Base-by-base conservation (phyloP, 35 echinoderm and acorn worm genomes). In the Ophioderma brevispina region DNA sequence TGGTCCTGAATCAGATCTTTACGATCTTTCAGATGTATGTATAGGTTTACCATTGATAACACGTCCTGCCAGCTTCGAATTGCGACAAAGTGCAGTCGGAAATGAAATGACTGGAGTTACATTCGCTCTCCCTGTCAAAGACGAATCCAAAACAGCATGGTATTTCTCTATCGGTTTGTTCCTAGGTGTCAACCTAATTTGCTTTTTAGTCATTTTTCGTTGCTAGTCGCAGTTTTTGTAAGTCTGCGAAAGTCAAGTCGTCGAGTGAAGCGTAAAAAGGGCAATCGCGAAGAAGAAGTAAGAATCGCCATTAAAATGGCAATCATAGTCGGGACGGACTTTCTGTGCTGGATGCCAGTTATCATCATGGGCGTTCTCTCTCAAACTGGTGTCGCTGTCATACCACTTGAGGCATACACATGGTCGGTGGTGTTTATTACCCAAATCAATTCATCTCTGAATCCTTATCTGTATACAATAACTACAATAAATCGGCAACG, bases 311-410 rank as follows among this genome's bases (percentile, higher is more conserved):
- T 76, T 30, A 86, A 78, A 49, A 96, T 96, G 94, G 87, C 91
- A 1, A 21, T 93, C 25, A 93, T 96, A 35, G 91, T 96, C 31
- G 82, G 81, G 17, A 96, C 91, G 1, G 91, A 96, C 40, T 85
- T 96, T 32, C 40, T 89, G 1, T 96, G 94, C 49, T 96, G 94
- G 94, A 41, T 93, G 55, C 94, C 94, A 15, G 80, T 96, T 33
- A 93, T 96, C 35, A 87, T 96, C 3, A 85, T 96, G 80, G 91
- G 91, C 0, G 49, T 96, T 30, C 31, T 93, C 30, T 92, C 90
- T 0, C 92, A 94, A 64, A 23, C 39, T 33, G 80, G 81, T 38
- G n/a, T 90, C 1, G 43, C 80, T 0, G 36, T 41, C 15, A 89
- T 96, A 36, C 90, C 90, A 2, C 56, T 82, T 0, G 37, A 49